phyloP scores from a whole-genome alignment of 2,888 invertebrate genomes.

The Sinotaia quadrata region DNA sequence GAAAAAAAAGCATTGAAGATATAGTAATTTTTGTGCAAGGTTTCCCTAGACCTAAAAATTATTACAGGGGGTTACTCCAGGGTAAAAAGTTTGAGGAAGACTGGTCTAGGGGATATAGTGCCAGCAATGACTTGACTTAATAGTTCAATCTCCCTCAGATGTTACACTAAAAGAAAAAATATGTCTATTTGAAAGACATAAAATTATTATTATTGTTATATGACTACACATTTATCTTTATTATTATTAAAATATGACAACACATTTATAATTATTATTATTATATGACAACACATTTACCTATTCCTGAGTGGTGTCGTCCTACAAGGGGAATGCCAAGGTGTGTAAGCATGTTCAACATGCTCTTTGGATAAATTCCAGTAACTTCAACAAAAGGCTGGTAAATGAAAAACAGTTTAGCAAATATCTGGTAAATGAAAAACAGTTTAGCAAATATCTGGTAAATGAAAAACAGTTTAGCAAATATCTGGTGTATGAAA shows the following conservation, averaged over 20 bases:
- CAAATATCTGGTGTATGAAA: background rate
- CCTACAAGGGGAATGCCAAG: slow-evolving; percentile 60
- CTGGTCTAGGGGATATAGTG: too few relatives aligned
- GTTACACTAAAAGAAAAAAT: background rate
- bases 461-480: too few relatives aligned
- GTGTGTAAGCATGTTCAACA: slow-evolving; percentile 60
- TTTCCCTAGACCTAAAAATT: too few relatives aligned
- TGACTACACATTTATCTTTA: too few relatives aligned
- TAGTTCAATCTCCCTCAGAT: background rate
- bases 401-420: slow-evolving; percentile 21
- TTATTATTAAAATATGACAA: too few relatives aligned
- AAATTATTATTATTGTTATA: background rate
- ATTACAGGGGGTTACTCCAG: too few relatives aligned
- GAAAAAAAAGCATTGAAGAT: too few relatives aligned
- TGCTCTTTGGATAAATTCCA: slow-evolving; percentile 59
- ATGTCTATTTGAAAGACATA: background rate
- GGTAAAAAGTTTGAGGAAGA: too few relatives aligned
- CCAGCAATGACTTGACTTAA: too few relatives aligned
- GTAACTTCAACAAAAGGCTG: slow-evolving; percentile 60
- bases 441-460: background rate
- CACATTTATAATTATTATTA: too few relatives aligned
- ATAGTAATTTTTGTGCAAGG: too few relatives aligned
- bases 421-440: background rate
- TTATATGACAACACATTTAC: slow-evolving; percentile 37
- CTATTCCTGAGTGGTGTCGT: slow-evolving; percentile 69